Percentiles rank a stretch among this genome's conserved stretches.
phyloP scores from a whole-genome alignment of 2,888 invertebrate genomes.

The Hemaris fuciformis region DNA sequence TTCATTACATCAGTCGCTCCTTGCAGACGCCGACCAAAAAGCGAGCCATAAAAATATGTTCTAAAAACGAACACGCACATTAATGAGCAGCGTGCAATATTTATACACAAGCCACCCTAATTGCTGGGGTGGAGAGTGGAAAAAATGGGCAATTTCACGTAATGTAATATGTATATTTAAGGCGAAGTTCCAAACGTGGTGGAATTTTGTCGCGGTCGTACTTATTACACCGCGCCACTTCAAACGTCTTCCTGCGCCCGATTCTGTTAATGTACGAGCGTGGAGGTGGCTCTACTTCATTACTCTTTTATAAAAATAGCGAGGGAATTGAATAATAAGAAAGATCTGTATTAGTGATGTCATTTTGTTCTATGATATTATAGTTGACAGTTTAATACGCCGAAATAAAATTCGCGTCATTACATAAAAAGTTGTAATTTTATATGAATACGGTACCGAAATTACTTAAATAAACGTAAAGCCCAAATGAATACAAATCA shows the following conservation, averaged over 20 bases:
- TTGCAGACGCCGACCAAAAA: slow-evolving; percentile 60
- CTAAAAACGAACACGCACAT: slow-evolving; percentile 77
- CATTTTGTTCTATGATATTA: too few species aligned
- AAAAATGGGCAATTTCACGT: slow-evolving; percentile 82
- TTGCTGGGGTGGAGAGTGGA: slow-evolving; percentile 82
- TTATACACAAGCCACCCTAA: slow-evolving; percentile 81
- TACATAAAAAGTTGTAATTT: too few species aligned
- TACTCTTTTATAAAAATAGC: background rate
- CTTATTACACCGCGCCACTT: slow-evolving; percentile 75
- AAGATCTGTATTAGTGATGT: too few species aligned
- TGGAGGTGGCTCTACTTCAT: slow-evolving; percentile 57
- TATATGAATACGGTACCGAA: too few species aligned
- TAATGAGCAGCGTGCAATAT: slow-evolving; percentile 81
- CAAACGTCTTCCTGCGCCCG: slow-evolving; percentile 64
- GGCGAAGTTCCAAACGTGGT: slow-evolving; percentile 68
- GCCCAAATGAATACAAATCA: too few species aligned
- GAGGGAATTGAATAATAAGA: too few species aligned
- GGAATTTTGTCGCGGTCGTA: slow-evolving; percentile 75
- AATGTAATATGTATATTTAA: slow-evolving; percentile 82
- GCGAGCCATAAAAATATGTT: slow-evolving; percentile 73
- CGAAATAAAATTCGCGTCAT: too few species aligned
- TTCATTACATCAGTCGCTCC: slow-evolving; percentile 71
- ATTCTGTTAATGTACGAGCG: slow-evolving; percentile 28
- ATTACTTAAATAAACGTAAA: too few species aligned
- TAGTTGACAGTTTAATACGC: too few species aligned